phyloP scores from a whole-genome alignment of 2,113 vertebrate species.

The Bubalus kerabau region DNA sequence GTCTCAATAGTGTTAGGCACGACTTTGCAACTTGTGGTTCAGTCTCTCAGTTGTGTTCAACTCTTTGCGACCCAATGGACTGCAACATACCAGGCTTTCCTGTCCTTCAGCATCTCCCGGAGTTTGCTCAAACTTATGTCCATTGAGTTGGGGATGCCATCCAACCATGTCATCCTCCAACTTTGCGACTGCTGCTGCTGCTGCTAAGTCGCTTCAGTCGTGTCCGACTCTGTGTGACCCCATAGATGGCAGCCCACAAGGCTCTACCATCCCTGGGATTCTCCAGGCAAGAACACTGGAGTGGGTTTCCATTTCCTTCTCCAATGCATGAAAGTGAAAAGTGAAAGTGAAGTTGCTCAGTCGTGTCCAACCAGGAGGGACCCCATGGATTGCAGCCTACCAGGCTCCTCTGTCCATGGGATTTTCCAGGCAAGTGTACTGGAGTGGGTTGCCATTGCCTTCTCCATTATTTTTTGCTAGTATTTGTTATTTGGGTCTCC shows the following conservation, averaged over 20 bases:
- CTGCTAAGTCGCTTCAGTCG: rapidly evolving
- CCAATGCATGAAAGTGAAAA: neutral
- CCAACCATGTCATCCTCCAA: neutral
- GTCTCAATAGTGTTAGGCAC: neutral
- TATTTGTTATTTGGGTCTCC: neutral
- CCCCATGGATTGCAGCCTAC: neutral
- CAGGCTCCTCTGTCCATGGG: neutral
- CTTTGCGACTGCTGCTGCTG: neutral
- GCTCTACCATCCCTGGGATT: rapidly evolving
- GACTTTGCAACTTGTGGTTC: neutral
- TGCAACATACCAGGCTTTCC: neutral
- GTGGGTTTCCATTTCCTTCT: neutral
- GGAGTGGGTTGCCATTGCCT: neutral
- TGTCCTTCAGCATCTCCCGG: neutral
- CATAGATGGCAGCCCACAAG: neutral
- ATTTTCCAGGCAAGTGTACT: neutral
- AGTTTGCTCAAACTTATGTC: neutral
- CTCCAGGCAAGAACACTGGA: neutral
- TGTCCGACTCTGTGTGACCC: neutral
- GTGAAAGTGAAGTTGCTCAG: neutral
- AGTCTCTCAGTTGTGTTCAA: neutral
- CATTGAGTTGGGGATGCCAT: neutral
- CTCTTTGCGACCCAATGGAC: neutral
- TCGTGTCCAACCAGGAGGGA: rapidly evolving
- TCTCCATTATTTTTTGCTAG: neutral